Evolutionary conservation across 2,113 vertebrate species (phyloP).

Genomic region (Melanotaenia duboulayi): DNA sequence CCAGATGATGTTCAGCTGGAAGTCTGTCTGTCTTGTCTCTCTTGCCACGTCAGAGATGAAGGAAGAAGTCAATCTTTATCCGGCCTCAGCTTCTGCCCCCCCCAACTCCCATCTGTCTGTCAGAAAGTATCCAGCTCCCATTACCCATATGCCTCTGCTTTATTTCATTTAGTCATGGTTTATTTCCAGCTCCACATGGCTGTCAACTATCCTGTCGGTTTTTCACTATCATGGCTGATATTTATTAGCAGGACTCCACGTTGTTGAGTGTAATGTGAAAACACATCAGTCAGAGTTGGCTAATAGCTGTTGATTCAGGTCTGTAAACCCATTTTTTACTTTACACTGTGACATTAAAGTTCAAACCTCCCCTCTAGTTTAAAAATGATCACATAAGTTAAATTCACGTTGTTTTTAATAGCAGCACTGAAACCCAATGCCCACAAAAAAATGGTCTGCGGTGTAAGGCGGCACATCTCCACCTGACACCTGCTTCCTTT

Average conservation of each 20-base stretch:
- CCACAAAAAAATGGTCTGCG: background rate
- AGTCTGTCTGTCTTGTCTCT: slow-evolving; percentile 18
- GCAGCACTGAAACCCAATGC: background rate
- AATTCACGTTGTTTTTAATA: too few relatives aligned
- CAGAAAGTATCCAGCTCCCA: slow-evolving; percentile 49
- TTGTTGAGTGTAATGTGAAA: slow-evolving; percentile 16
- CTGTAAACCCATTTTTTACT: background rate
- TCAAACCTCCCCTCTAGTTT: too few relatives aligned
- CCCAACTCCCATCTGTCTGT: slow-evolving; percentile 4
- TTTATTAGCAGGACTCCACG: slow-evolving; percentile 23
- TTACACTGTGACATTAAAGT: background rate
- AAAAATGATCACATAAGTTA: background rate
- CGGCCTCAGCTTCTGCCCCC: slow-evolving; percentile 14
- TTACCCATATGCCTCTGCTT: slow-evolving; percentile 26
- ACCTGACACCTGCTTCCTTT: background rate
- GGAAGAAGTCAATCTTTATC: slow-evolving; percentile 9
- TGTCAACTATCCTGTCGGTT: slow-evolving; percentile 31
- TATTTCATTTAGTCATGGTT: slow-evolving; percentile 41
- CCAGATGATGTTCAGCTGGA: slow-evolving; percentile 46
- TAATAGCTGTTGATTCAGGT: slow-evolving; percentile 14
- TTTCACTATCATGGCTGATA: slow-evolving; percentile 17
- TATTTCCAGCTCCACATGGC: slow-evolving; percentile 16
- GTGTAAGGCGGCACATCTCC: background rate
- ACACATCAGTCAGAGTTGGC: slow-evolving; percentile 1
- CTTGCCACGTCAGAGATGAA: slow-evolving; percentile 14